phyloP scores from a whole-genome alignment of 2,888 invertebrate genomes.

The Agapostemon virescens region DNA sequence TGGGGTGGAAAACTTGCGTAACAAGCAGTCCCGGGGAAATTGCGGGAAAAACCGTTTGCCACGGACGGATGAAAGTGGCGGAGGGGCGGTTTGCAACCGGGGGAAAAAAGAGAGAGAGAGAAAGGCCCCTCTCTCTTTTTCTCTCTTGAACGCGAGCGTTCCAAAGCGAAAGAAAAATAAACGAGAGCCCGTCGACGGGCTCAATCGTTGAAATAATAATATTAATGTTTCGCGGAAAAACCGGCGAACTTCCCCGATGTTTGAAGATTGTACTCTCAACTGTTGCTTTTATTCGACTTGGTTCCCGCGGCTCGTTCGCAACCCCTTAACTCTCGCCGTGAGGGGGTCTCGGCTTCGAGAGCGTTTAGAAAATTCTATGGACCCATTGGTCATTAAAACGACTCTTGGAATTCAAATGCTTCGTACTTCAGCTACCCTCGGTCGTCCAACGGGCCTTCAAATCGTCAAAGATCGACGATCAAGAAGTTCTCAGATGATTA shows the following conservation, averaged over 20 bases:
- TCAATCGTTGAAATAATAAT: slow-evolving; percentile 67
- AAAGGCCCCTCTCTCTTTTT: not conserved
- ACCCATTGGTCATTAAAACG: not conserved
- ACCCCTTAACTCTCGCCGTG: not conserved
- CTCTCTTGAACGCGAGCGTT: slow-evolving; percentile 36
- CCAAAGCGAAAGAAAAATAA: slow-evolving; percentile 70
- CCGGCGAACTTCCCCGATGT: slow-evolving; percentile 31
- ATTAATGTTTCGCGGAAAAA: slow-evolving; percentile 57
- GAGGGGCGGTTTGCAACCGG: slow-evolving; percentile 42
- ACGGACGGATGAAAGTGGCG: slow-evolving; percentile 66
- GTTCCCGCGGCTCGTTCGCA: not conserved
- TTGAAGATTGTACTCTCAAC: slow-evolving; percentile 32
- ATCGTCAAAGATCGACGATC: not conserved
- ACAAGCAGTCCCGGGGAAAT: slow-evolving; percentile 76
- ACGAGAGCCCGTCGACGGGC: slow-evolving; percentile 64
- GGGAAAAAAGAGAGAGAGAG: too few relatives aligned
- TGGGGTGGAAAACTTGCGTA: slow-evolving; percentile 78
- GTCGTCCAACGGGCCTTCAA: not conserved
- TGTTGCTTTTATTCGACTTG: slow-evolving; percentile 19
- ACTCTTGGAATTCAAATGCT: not conserved
- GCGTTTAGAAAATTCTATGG: not conserved
- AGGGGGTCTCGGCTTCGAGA: too few relatives aligned
- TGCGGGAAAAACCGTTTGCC: slow-evolving; percentile 74
- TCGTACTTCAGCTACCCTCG: not conserved
- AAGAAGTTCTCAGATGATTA: not conserved